Base-by-base conservation (phyloP, 2,113 vertebrate genomes). In the Ceuthmochares aereus region DNA sequence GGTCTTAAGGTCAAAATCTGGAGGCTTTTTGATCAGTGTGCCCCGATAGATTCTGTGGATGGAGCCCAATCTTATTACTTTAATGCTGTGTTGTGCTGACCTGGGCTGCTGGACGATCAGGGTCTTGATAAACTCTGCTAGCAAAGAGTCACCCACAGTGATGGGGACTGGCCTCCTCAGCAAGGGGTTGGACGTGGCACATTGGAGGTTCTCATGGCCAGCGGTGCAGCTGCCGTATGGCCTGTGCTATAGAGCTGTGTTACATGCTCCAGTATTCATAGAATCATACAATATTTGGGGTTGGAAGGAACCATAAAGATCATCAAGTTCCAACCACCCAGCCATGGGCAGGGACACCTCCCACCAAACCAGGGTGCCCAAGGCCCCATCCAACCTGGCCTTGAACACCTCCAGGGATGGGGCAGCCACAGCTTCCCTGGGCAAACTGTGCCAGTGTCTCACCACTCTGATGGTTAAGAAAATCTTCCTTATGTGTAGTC, bases 131-230 rank as follows among this genome's bases (percentile, higher is more conserved):
- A 79, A 59, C 7, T 20, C 47, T 63, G 43, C 22, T 23, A 37
- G 49, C 43, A n/a, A 32, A 58, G 34, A 26, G 30, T 12, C 30
- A 17, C 20, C 19, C 30, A 4, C 1, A 0, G 34, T 17, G n/a
- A 6, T 21, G 18, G 47, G 37, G 58, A 55, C 32, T 4, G 36
- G 49, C 32, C 1, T 0, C 49, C 29, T 29, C 0, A 0, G 52
- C n/a, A 15, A 3, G 3, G 11, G 4, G 19, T 23, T 34, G 37
- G 52, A 25, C 0, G 1, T 0, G 9, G 37, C 18, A 16, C 58
- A 17, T 0, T 1, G 32, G 19, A 21, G 29, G 25, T 2, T 3
- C 7, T 0, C 1, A 8, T 12, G 43, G 40, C 47, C 2, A 0
- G 62, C 7, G 1, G 14, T 10, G 22, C 25, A 9, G 51, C 52